Evolutionary conservation across 1,140 invertebrate genomes (phyloP).

Genomic region (Uloborus diversus): DNA sequence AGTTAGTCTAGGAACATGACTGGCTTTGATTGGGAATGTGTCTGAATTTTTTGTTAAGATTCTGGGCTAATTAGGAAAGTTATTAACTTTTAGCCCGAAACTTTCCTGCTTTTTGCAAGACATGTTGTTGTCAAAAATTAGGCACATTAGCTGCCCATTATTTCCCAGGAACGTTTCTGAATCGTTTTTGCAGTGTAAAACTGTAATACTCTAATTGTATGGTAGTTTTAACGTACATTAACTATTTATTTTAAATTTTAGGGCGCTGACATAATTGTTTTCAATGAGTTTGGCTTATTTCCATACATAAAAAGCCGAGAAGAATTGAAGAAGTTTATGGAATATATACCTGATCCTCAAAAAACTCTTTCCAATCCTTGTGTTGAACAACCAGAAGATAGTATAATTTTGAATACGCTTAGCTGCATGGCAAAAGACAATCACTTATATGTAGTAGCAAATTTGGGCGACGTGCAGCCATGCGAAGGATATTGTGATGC

Average conservation of each 20-base stretch:
- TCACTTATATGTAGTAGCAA: conserved; percentile 27
- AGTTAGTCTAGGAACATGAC: too few relatives aligned
- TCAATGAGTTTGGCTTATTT: conserved; percentile 32
- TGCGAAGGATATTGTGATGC: background rate
- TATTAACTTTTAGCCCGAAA: too few relatives aligned
- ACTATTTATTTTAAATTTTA: conserved; percentile 19
- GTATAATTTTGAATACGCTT: background rate
- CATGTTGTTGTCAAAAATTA: too few relatives aligned
- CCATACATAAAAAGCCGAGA: background rate
- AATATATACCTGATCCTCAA: conserved; percentile 32
- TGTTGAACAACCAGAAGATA: background rate
- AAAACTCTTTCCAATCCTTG: conserved; percentile 25
- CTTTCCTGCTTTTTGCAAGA: too few relatives aligned
- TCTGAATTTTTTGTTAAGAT: too few relatives aligned
- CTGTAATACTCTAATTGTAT: too few relatives aligned
- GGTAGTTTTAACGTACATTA: too few relatives aligned
- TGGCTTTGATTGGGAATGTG: too few relatives aligned
- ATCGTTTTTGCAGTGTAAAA: too few relatives aligned
- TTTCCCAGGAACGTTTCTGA: too few relatives aligned
- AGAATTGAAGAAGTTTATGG: background rate
- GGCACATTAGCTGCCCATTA: too few relatives aligned
- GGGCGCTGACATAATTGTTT: conserved; percentile 44
- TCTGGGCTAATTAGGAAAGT: too few relatives aligned
- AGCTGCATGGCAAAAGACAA: conserved; percentile 32
- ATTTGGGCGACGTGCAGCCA: conserved; percentile 62